Base-by-base conservation (phyloP, 2,113 vertebrate species). In the Amphilophus citrinellus region DNA sequence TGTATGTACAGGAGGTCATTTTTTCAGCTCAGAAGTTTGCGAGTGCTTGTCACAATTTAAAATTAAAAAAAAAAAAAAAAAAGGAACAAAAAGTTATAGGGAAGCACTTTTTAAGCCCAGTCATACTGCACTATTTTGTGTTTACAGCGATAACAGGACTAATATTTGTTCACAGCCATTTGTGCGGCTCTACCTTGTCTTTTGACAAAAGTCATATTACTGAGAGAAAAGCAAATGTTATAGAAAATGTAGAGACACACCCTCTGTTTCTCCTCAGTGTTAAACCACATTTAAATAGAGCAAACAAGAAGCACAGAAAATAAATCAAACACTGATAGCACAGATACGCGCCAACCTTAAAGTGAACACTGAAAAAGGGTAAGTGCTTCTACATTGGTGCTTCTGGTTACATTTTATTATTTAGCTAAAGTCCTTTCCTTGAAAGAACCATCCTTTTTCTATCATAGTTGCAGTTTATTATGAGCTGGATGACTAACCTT, bases 111-210 rank as follows among this genome's bases (percentile, higher is more conserved):
- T 75, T 9, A 59, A 1, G 9, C 8, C 37, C 37, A 86, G 63
- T 10, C 56, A 59, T 39, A 47, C 11, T n/a, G 68, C 5, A 75
- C n/a, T 7, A 58, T 83, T 62, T 66, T 61, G n/a, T 88, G 50
- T 84, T 79, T 76, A 61, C 84, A 86, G 77, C 84, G 20, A 86
- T 30, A 92, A 91, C 65, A 83, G 50, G 24, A 53, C 53, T 57
- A 24, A 73, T 88, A 82, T 93, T 93, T 95, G 80, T 86, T 89
- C 87, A 91, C 76, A 84, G 78, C 68, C 73, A 75, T 82, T 58
- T 60, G 76, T 44, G 58, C 77, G 88, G 83, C 90, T 86, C 88
- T 91, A 79, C 94, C 94, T 94, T 91, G 77, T 78, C 77, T 80
- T 86, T 91, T 77, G 84, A 88, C 78, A 84, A 61, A 84, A 91